Conservation (phyloP, 1,140 invertebrate genomes). For the Dinoponera quadriceps region DNA sequence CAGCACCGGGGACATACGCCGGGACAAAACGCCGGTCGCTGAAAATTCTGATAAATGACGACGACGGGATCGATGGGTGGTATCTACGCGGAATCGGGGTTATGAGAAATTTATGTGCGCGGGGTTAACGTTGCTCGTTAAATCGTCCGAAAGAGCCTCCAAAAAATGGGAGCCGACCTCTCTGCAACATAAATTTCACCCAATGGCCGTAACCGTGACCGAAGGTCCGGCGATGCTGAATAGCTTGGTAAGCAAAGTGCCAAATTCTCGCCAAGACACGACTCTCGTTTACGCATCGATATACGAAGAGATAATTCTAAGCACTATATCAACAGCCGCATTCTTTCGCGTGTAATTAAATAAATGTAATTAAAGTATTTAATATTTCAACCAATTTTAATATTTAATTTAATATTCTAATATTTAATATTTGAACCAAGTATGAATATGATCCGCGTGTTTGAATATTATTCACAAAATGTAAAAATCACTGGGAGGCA, state of each 20-base stretch:
- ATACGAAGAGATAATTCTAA: too few species aligned
- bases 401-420: too few species aligned
- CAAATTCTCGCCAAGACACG: not conserved
- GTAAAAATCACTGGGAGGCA: too few species aligned
- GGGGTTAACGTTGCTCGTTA: slow-evolving; percentile 14
- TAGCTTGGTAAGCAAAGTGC: not conserved
- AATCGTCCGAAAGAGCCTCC: not conserved
- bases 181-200: not conserved
- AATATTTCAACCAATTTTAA: too few species aligned
- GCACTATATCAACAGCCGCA: too few species aligned
- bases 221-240: not conserved
- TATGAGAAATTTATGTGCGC: slow-evolving; percentile 37
- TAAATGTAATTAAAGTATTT: too few species aligned
- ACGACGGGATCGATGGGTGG: not conserved
- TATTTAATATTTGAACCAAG: too few species aligned
- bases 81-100: slow-evolving; percentile 32
- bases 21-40: slow-evolving; percentile 13
- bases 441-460: too few species aligned
- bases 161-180: not conserved
- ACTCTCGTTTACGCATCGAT: not conserved
- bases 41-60: slow-evolving; percentile 54
- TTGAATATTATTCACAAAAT: too few species aligned
- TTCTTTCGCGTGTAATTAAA: too few species aligned
- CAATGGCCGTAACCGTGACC: not conserved
- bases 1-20: not conserved